Percentiles rank a stretch among this genome's conserved stretches.
Conservation (phyloP, 2,888 invertebrate genomes). For the Galeopsomyia nigrocyanea region DNA sequence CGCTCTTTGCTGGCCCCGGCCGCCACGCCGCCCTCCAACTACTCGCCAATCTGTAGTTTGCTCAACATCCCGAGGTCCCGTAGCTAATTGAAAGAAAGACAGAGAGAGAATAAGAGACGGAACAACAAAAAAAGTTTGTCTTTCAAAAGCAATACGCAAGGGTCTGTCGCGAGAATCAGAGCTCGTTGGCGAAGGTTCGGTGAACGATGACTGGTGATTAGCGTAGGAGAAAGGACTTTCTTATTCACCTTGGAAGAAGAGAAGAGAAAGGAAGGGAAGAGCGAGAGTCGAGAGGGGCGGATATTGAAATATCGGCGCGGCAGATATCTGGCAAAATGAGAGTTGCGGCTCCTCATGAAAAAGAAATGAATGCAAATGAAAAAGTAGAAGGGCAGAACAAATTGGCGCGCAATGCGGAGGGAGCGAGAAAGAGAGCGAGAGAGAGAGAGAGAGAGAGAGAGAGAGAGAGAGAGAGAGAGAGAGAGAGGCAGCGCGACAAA, state of each 20-base stretch:
- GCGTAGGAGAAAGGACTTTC: slow-evolving; percentile 20
- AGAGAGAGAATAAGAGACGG: too few relatives aligned
- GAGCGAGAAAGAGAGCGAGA: slow-evolving; percentile 9
- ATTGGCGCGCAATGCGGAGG: slow-evolving; percentile 25
- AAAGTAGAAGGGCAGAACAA: slow-evolving; percentile 34
- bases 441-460: slow-evolving; percentile 18
- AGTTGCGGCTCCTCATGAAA: slow-evolving; percentile 35
- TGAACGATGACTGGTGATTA: not conserved
- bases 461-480: slow-evolving; percentile 8
- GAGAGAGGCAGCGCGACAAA: slow-evolving; percentile 28
- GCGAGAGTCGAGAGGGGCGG: slow-evolving; percentile 10
- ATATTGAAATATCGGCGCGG: slow-evolving; percentile 38
- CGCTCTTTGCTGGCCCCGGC: too few relatives aligned
- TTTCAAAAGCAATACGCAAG: too few relatives aligned
- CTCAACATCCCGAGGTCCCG: not conserved
- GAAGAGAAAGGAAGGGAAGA: not conserved
- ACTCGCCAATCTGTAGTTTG: slow-evolving; percentile 16
- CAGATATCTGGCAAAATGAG: slow-evolving; percentile 37
- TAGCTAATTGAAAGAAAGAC: not conserved
- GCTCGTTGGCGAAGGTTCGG: too few relatives aligned
- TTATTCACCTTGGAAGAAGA: slow-evolving; percentile 7
- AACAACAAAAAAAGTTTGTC: too few relatives aligned
- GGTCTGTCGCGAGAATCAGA: too few relatives aligned
- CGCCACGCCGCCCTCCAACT: too few relatives aligned
- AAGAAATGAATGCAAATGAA: slow-evolving; percentile 40